phyloP scores from a whole-genome alignment of 2,113 vertebrate species.

The Pristiophorus japonicus region DNA sequence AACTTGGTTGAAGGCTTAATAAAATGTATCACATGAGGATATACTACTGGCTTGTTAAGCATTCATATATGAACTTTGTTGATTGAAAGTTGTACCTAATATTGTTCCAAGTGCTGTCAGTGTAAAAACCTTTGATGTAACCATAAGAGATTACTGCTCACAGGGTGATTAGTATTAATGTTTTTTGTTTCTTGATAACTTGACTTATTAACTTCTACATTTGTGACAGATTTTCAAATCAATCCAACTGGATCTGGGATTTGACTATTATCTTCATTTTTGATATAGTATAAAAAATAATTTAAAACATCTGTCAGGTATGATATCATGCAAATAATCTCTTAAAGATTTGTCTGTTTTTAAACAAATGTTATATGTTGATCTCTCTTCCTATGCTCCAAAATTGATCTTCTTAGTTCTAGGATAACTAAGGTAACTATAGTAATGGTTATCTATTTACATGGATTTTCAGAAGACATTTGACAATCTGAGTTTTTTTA shows the following conservation, averaged over 20 bases:
- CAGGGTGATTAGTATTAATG: not conserved
- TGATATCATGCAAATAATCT: not conserved
- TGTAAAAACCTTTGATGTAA: not conserved
- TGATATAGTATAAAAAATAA: not conserved
- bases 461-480: not conserved
- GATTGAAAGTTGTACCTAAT: not conserved
- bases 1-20: not conserved
- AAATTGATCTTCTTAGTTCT: not conserved
- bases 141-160: not conserved
- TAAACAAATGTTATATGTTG: not conserved
- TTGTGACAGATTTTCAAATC: not conserved
- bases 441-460: not conserved
- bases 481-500: not conserved
- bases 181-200: not conserved
- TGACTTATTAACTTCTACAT: not conserved
- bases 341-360: not conserved
- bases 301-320: not conserved
- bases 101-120: not conserved
- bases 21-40: not conserved
- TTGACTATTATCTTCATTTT: not conserved
- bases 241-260: not conserved
- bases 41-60: not conserved
- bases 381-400: not conserved
- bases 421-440: not conserved
- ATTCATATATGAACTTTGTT: not conserved